Evolutionary conservation across 2,113 vertebrate species (phyloP).

Genomic region (Delphinus delphis): DNA sequence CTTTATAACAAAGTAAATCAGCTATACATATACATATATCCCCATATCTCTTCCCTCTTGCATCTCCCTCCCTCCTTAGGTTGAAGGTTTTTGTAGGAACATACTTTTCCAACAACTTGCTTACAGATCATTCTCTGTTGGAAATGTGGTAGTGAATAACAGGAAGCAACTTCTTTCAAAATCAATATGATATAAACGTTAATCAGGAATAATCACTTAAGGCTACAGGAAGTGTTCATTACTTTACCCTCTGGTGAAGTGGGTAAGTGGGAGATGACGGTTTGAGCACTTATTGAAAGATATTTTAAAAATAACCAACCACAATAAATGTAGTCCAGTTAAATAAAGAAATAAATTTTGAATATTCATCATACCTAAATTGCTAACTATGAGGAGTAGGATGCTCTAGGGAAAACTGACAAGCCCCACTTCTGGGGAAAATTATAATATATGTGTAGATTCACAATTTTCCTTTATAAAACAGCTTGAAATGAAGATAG

Average conservation of each 20-base stretch:
- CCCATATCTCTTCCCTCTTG: too few relatives aligned
- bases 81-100: not conserved
- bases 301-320: not conserved
- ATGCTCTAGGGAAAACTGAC: not conserved
- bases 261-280: not conserved
- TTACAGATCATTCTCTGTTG: not conserved
- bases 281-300: not conserved
- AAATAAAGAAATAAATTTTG: constrained; percentile 19
- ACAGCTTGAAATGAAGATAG: not conserved
- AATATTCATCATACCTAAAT: constrained; percentile 6
- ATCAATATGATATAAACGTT: constrained; percentile 34
- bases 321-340: not conserved
- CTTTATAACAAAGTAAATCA: too few relatives aligned
- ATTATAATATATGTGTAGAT: not conserved
- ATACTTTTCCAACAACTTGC: not conserved
- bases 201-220: constrained; percentile 34
- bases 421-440: not conserved
- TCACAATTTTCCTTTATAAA: not conserved
- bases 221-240: not conserved
- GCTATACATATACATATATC: too few relatives aligned
- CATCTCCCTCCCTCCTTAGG: not conserved
- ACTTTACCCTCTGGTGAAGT: not conserved
- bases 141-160: not conserved
- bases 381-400: not conserved
- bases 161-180: constrained; percentile 15